These are phyloP conservation scores for Metalampra italica DNA, from an alignment of 2,888 invertebrate species.

Conservation along the genomic window DNA sequence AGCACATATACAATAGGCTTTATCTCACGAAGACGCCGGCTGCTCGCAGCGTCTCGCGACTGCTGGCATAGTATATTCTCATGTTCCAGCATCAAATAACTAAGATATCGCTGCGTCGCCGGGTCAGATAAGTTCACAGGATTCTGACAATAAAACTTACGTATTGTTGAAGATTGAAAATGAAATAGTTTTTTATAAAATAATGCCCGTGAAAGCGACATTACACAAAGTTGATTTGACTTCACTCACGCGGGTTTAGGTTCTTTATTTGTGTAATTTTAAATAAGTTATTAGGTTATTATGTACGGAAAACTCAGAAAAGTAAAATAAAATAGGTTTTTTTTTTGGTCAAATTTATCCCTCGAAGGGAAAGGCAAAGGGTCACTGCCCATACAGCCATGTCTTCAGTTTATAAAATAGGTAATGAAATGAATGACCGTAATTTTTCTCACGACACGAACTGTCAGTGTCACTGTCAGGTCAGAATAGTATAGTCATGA, in stretches of 20 bases:
- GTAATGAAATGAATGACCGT: too few species aligned
- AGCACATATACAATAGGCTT: constrained; percentile 79
- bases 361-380: too few species aligned
- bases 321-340: too few species aligned
- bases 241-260: too few species aligned
- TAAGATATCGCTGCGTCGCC: constrained; percentile 72
- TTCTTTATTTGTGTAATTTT: too few species aligned
- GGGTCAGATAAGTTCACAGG: constrained; percentile 57
- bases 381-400: too few species aligned
- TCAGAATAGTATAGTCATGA: too few species aligned
- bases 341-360: too few species aligned
- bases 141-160: constrained; percentile 49
- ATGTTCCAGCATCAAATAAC: constrained; percentile 72
- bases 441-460: too few species aligned
- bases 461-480: too few species aligned
- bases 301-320: too few species aligned
- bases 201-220: constrained; percentile 38
- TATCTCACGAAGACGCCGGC: constrained; percentile 58
- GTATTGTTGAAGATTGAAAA: constrained; percentile 21
- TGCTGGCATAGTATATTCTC: constrained; percentile 60
- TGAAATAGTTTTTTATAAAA: constrained; percentile 34
- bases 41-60: constrained; percentile 42
- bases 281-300: not conserved
- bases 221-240: constrained; percentile 10
- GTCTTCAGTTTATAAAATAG: too few species aligned